These are phyloP conservation scores for Ceratoteleas bidentatus DNA, from an alignment of 1,140 invertebrate genomes.

Conservation along the genomic window DNA sequence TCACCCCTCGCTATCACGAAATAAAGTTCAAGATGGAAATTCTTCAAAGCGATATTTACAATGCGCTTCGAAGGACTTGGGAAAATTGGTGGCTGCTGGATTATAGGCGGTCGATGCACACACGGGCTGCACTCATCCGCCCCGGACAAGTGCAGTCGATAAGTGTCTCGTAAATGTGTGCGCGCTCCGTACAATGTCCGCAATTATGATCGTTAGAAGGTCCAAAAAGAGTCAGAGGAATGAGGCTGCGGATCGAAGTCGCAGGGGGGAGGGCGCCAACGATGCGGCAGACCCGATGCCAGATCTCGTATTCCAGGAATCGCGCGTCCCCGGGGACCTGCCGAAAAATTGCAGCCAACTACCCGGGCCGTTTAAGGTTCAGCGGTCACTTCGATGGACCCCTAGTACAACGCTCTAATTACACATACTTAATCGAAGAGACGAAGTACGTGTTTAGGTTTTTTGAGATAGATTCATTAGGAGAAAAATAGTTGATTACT, in stretches of 20 bases:
- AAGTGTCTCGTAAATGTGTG: slow-evolving; percentile 59
- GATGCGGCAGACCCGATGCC: slow-evolving; percentile 45
- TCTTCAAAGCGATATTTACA: slow-evolving; percentile 55
- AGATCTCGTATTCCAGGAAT: slow-evolving; percentile 49
- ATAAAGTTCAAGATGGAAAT: slow-evolving; percentile 50
- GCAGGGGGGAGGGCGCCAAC: slow-evolving; percentile 36
- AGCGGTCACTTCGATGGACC: slow-evolving; percentile 19
- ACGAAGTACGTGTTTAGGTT: too few species aligned
- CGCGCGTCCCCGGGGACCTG: slow-evolving; percentile 26
- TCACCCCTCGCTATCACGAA: slow-evolving; percentile 18
- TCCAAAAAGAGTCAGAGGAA: slow-evolving; percentile 61
- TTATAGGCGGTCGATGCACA: slow-evolving; percentile 49
- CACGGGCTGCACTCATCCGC: slow-evolving; percentile 31
- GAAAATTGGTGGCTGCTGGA: slow-evolving; percentile 39
- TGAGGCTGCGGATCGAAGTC: slow-evolving; percentile 63
- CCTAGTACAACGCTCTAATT: slow-evolving; percentile 35
- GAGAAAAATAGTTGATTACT: too few species aligned
- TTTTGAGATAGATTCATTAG: too few species aligned
- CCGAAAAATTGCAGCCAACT: slow-evolving; percentile 38
- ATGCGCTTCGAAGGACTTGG: slow-evolving; percentile 39
- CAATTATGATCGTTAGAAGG: slow-evolving; percentile 71
- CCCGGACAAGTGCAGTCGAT: slow-evolving; percentile 55
- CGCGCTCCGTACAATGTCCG: slow-evolving; percentile 73
- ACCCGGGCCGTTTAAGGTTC: slow-evolving; percentile 31
- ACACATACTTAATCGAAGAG: too few species aligned